These are phyloP conservation scores for Apamea sordens DNA, from an alignment of 2,888 invertebrate genomes.

Conservation along the genomic window DNA sequence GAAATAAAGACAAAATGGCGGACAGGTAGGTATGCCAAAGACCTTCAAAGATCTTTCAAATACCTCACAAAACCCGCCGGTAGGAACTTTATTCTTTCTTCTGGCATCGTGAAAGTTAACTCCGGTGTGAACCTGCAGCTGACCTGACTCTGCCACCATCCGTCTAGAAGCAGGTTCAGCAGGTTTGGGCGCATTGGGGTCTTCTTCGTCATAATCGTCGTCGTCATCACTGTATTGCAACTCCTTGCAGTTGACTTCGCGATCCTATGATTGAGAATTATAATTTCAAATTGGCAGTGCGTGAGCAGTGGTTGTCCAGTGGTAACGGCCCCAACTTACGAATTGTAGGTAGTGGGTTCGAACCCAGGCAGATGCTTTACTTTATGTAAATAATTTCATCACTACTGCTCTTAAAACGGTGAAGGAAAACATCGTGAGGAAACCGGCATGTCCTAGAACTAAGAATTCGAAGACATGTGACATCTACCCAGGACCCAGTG, in stretches of 20 bases:
- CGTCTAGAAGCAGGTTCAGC: constrained; percentile 9
- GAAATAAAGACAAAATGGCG: neutral
- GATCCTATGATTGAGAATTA: constrained; percentile 70
- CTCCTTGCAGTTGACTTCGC: constrained; percentile 81
- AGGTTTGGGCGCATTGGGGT: neutral
- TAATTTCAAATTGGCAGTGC: neutral
- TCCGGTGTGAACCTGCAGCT: constrained; percentile 71
- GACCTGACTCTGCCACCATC: constrained; percentile 64
- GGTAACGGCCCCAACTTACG: neutral
- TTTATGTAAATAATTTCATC: neutral
- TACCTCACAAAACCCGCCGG: constrained; percentile 87
- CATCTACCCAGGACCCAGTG: no score
- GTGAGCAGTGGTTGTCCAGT: neutral
- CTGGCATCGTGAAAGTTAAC: constrained; percentile 67
- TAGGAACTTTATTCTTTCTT: constrained; percentile 61
- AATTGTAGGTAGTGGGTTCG: neutral
- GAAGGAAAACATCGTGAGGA: neutral
- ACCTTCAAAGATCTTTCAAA: neutral
- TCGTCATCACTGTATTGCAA: constrained; percentile 75
- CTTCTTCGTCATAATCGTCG: constrained; percentile 49
- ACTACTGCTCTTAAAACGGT: neutral
- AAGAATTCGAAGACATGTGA: no score
- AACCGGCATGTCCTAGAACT: no score
- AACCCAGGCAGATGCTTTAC: neutral
- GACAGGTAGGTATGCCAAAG: neutral